Conservation (phyloP, 2,113 vertebrate genomes). For the Cinclus mexicanus region DNA sequence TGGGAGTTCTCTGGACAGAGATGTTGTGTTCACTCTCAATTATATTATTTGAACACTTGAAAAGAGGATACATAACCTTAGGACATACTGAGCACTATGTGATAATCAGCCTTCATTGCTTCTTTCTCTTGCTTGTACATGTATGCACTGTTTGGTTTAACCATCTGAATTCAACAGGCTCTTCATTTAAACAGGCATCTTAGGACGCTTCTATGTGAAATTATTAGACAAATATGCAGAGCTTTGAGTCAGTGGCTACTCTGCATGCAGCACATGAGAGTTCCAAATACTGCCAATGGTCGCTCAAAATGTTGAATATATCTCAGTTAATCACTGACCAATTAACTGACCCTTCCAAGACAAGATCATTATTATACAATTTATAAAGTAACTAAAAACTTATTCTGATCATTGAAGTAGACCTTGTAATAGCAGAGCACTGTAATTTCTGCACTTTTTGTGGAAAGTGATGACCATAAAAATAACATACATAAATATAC, state of each 20-base stretch:
- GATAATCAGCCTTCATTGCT: not conserved
- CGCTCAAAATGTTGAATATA: not conserved
- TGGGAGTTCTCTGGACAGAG: not conserved
- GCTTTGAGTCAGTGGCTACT: not conserved
- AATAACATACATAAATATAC: not conserved
- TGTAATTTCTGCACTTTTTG: not conserved
- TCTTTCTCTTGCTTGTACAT: not conserved
- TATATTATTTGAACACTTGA: not conserved
- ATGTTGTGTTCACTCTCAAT: not conserved
- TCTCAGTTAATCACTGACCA: not conserved
- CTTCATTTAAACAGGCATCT: not conserved
- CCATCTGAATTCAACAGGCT: not conserved
- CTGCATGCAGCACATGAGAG: not conserved
- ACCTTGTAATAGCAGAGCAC: not conserved
- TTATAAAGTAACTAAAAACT: not conserved
- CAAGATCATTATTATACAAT: not conserved
- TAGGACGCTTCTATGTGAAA: not conserved
- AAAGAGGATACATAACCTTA: not conserved
- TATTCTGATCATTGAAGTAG: not conserved
- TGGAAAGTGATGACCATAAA: not conserved
- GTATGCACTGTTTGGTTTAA: not conserved
- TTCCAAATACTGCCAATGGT: not conserved
- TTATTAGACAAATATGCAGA: not conserved
- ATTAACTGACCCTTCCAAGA: not conserved
- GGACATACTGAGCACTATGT: rapidly evolving